Evolutionary conservation across 2,888 invertebrate species (phyloP), one percentile per base, ranked within the genome.

Genomic region (Tridacna crocea): DNA sequence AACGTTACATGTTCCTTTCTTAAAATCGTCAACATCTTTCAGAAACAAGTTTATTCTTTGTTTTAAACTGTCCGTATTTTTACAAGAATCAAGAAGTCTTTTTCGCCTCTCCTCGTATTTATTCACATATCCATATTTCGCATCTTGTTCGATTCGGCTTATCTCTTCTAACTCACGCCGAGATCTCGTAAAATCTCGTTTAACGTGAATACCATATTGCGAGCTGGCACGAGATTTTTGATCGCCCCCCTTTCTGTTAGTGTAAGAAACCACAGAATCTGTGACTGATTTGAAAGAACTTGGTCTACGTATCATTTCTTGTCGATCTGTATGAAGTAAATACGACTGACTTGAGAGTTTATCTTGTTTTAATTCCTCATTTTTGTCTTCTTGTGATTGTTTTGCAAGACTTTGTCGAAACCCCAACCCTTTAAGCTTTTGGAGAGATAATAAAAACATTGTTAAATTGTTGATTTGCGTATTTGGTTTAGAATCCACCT

Each of bases 81-180:
- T 88, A 74, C 88, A 88, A 1, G 78, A 75, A 0, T 60, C 79
- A 11, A 88, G 74, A 36, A 85, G 77, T 46, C 74, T 75, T 68
- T 84, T 79, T 51, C 84, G 77, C 19, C 87, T 77, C 58, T 85
- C 87, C 72, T 87, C 85, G 48, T 82, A 77, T 76, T 82, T 85
- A 61, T 89, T 85, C 0, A 84, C 80, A 47, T 82, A 82, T 22
- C 85, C 87, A 66, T 79, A 87, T 61, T 84, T 87, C 15, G 84
- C 82, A 55, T 88, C 82, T 47, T 84, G 84, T 68, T 89, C 88
- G 12, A 88, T 75, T 75, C 80, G 81, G 77, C 89, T 87, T n/a
- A 89, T 82, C 72, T 85, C 88, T 51, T 82, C 82, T 15, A 89
- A 78, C 55, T 83, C 82, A 26, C 89, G 81, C 8, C 89, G 80